phyloP scores from a whole-genome alignment of 2,113 vertebrate species.

The Corvus hawaiiensis region DNA sequence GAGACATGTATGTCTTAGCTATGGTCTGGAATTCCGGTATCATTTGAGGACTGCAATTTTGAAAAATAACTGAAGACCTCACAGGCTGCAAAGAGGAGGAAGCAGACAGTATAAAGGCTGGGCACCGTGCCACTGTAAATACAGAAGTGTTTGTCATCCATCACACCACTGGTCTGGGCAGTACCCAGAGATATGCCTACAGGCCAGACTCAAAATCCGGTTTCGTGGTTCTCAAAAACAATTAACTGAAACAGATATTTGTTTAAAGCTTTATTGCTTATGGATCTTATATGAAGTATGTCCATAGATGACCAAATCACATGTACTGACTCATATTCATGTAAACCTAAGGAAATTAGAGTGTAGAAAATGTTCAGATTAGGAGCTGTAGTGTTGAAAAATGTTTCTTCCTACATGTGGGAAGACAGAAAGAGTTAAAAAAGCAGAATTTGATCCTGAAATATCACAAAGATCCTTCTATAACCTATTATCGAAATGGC shows the following conservation, averaged over 20 bases:
- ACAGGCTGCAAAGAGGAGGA: neutral
- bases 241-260: neutral
- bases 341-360: neutral
- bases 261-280: neutral
- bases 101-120: conserved; percentile 21
- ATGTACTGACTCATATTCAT: neutral
- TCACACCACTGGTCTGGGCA: conserved; percentile 1
- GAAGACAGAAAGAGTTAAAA: neutral
- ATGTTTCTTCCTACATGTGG: neutral
- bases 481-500: neutral
- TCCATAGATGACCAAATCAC: neutral
- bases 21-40: neutral
- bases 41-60: conserved; percentile 10
- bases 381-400: neutral
- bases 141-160: conserved; percentile 35
- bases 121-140: conserved; percentile 20
- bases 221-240: conserved; percentile 25
- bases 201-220: neutral
- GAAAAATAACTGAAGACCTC: conserved; percentile 1
- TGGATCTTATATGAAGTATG: neutral
- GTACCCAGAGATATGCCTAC: neutral
- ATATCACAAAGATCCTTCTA: neutral
- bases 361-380: neutral
- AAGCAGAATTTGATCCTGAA: neutral
- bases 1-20: neutral